Base-by-base conservation (phyloP, 2,797 vertebrate species). In the Sebastes vulpes region DNA sequence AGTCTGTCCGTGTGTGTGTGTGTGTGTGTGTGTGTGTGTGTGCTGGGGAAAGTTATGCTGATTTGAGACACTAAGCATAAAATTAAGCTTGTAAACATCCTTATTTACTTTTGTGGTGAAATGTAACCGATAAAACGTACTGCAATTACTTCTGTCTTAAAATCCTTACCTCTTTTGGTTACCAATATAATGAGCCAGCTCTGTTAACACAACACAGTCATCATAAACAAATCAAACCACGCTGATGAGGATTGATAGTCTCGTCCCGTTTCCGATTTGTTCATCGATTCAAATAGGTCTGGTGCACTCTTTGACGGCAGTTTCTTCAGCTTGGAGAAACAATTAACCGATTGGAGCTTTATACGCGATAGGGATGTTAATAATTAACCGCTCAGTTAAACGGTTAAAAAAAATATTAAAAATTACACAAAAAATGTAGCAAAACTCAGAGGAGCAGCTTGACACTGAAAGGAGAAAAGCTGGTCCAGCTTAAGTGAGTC, bases 11-110 rank as follows among this genome's bases (percentile, higher is more conserved):
- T 70, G n/a, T 50, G 63, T 76, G 71, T 18, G 23, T 69, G 31
- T 67, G 52, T 69, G 16, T 70, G n/a, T 50, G 63, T 76, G 71
- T 52, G 46, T 56, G 14, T 50, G 70, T 32, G 20, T 66, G 12
- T 52, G 48, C 9, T 66, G 7, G 25, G n/a, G 14, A 72, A 72
- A 72, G 38, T 56, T 25, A 63, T 29, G n/a, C 54, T 86, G 28
- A 53, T 69, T 70, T 65, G 16, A 70, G 60, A 57, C 31, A 65
- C n/a, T 28, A 16, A 50, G 21, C 25, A 38, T 61, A 7, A 29
- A 29, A 67, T 72, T 48, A 53, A 64, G 18, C 53, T 80, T 73
- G 65, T 75, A 86, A 88, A 85, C 73, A 89, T 82, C 69, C 72
- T 74, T 57, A 53, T 85, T 82, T 60, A 84, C 75, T 31, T 79